These are phyloP conservation scores for Drosophila pachea DNA, from an alignment of 1,140 invertebrate genomes.

Conservation along the genomic window DNA sequence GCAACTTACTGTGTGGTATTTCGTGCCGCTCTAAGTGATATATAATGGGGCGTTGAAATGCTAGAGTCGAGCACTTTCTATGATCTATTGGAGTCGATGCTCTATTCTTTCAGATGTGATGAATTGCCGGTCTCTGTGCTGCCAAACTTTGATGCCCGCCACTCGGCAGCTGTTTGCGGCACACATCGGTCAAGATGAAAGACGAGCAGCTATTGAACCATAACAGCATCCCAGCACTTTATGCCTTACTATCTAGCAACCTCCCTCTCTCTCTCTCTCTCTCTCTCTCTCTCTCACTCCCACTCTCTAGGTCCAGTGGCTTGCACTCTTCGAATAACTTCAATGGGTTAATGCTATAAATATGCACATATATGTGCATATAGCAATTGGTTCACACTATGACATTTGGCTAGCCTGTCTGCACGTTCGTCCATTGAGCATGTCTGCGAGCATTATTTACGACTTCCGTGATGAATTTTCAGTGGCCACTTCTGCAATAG, in stretches of 20 bases:
- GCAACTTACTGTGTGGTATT: slow-evolving; percentile 48
- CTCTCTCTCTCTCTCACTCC: background rate
- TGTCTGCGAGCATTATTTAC: slow-evolving; percentile 65
- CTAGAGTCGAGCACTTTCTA: slow-evolving; percentile 33
- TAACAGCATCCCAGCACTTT: slow-evolving; percentile 31
- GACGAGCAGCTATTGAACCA: slow-evolving; percentile 66
- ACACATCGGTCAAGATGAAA: slow-evolving; percentile 63
- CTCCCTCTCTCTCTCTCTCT: background rate
- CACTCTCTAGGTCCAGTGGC: too few relatives aligned
- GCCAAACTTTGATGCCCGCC: slow-evolving; percentile 28
- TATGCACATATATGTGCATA: slow-evolving; percentile 22
- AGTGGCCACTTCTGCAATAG: slow-evolving; percentile 50
- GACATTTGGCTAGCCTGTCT: slow-evolving; percentile 43
- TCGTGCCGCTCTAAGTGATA: slow-evolving; percentile 60
- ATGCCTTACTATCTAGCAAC: too few relatives aligned
- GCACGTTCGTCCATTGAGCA: slow-evolving; percentile 19
- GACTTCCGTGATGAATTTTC: slow-evolving; percentile 71
- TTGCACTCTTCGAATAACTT: background rate
- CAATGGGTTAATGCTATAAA: slow-evolving; percentile 38
- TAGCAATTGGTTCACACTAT: slow-evolving; percentile 55
- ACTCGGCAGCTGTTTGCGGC: slow-evolving; percentile 52
- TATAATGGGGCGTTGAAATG: slow-evolving; percentile 65
- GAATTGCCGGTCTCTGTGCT: slow-evolving; percentile 48
- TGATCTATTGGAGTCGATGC: slow-evolving; percentile 3
- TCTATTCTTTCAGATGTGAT: slow-evolving; percentile 51